Evolutionary conservation across 2,888 invertebrate species (phyloP), one percentile per base, ranked within the genome.

Genomic region (Cyclophora albipunctata): DNA sequence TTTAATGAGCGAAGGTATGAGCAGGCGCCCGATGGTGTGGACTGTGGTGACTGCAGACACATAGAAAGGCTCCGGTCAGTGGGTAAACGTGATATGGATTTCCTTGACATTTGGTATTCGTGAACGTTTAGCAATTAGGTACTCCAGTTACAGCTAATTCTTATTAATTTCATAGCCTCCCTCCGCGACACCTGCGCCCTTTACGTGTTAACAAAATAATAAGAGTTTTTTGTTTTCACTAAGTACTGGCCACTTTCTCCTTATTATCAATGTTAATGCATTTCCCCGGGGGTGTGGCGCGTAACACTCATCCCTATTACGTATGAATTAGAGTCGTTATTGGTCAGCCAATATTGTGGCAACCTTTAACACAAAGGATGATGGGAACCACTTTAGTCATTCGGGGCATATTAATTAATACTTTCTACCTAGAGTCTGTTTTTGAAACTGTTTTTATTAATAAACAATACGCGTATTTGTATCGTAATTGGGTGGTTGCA

Each of bases 241-340:
- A 55, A 67, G 66, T 70, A 71, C 69, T 69, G 61, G 64, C 66
- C 63, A 76, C 84, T 85, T 85, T 85, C 84, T 72, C 81, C 77
- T 79, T 72, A 73, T 75, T 74, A 75, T 60, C 42, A 47, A 49
- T 50, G 52, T 45, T 46, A 53, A 59, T 54, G 53, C 54, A 55
- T 48, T 48, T 50, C 44, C 45, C 45, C 43, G 5, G 37, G 5
- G 20, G 20, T 20, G 20, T 20, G 20, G 20, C 20, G n/a, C 33
- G 5, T 5, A 41, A 43, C 7, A 43, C 7, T 6, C 43, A 43
- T 7, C 7, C 4, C 5, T 20, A 20, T 43, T 3, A 4, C 33
- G 7, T 43, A 43, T 20, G 4, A n/a, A 37, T 20, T 45, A 45
- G 33, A 34, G 45, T 45, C 4, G 34, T 34, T 45, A 34, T 45